Evolutionary conservation across 2,113 vertebrate species (phyloP).

Genomic region (Condylura cristata): DNA sequence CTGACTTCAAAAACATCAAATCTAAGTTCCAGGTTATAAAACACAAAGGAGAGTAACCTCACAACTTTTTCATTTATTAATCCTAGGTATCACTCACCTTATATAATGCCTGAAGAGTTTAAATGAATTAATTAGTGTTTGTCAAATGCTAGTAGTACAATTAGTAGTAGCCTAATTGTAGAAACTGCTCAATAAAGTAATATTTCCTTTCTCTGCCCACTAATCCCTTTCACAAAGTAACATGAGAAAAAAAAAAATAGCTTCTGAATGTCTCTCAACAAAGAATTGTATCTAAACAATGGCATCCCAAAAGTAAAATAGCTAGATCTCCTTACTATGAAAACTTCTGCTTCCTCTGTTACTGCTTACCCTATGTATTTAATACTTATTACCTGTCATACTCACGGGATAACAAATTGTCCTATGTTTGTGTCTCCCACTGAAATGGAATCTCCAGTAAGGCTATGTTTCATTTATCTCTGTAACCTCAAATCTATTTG

Average conservation of each 20-base stretch:
- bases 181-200: neutral
- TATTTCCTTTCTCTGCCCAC: neutral
- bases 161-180: neutral
- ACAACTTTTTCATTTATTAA: constrained; percentile 10
- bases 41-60: neutral
- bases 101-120: neutral
- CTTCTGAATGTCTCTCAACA: neutral
- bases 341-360: neutral
- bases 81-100: neutral
- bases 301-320: neutral
- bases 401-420: neutral
- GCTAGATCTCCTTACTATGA: neutral
- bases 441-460: neutral
- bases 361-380: neutral
- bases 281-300: neutral
- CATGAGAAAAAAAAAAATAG: neutral
- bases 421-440: neutral
- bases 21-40: neutral
- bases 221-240: constrained; percentile 4
- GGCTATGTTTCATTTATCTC: neutral
- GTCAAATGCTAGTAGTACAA: neutral
- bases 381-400: neutral
- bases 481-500: neutral
- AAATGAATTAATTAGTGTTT: constrained; percentile 12
- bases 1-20: constrained; percentile 11